phyloP scores from a whole-genome alignment of 2,888 invertebrate genomes.

The Rambutsinella grinnellia region DNA sequence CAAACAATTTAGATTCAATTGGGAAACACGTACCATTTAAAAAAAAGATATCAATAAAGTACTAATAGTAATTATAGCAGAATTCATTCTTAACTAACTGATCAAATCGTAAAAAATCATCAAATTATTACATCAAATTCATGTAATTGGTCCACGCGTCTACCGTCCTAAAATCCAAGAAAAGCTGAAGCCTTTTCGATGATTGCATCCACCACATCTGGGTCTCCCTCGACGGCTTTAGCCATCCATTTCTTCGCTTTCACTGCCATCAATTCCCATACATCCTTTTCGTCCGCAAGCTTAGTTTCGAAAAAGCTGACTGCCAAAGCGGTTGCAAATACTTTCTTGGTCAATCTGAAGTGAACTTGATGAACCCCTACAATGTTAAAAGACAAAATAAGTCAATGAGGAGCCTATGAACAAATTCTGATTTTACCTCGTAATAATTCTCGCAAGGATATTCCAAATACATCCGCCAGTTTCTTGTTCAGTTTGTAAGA shows the following conservation, averaged over 20 bases:
- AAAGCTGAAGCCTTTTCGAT: too few relatives aligned
- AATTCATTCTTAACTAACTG: too few relatives aligned
- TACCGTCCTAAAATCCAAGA: too few relatives aligned
- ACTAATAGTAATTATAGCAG: too few relatives aligned
- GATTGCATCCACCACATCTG: not conserved
- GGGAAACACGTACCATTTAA: too few relatives aligned
- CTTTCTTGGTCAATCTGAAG: slow-evolving; percentile 46
- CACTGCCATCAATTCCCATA: slow-evolving; percentile 61
- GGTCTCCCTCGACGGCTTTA: not conserved
- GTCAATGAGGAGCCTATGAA: not conserved
- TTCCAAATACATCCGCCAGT: slow-evolving; percentile 26
- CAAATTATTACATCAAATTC: too few relatives aligned
- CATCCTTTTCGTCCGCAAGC: slow-evolving; percentile 46
- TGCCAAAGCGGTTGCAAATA: slow-evolving; percentile 61
- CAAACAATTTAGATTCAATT: too few relatives aligned
- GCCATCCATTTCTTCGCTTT: slow-evolving; percentile 63
- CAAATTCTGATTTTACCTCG: slow-evolving; percentile 34
- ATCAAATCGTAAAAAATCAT: too few relatives aligned
- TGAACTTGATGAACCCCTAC: not conserved
- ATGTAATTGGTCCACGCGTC: too few relatives aligned
- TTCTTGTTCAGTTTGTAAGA: slow-evolving; percentile 36
- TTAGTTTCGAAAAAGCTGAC: slow-evolving; percentile 54
- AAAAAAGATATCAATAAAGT: too few relatives aligned
- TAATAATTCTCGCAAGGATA: slow-evolving; percentile 18
- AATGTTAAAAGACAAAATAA: not conserved